Conservation (phyloP, 2,888 invertebrate genomes). For the Zelleria hepariella region DNA sequence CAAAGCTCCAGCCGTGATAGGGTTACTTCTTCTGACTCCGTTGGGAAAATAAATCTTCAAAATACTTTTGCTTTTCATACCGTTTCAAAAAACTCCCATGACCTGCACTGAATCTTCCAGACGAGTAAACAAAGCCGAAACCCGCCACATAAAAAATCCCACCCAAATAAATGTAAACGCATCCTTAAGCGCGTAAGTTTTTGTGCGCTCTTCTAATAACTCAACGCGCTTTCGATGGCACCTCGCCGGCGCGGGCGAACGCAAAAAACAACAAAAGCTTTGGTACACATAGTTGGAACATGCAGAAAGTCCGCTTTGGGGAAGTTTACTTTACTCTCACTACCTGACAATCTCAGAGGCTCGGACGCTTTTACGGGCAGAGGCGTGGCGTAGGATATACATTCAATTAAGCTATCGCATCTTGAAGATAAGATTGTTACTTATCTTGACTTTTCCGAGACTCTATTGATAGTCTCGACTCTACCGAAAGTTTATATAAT, state of each 20-base stretch:
- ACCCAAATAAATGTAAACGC: background rate
- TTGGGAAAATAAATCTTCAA: background rate
- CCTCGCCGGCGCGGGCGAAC: slow-evolving; percentile 51
- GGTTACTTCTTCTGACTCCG: background rate
- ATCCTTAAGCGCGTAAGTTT: slow-evolving; percentile 22
- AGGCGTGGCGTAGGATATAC: too few relatives aligned
- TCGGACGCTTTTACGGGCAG: too few relatives aligned
- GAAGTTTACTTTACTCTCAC: too few relatives aligned
- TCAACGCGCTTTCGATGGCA: slow-evolving; percentile 69
- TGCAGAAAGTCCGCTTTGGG: background rate
- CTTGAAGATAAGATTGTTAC: too few relatives aligned
- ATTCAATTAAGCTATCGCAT: too few relatives aligned
- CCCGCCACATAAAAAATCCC: background rate
- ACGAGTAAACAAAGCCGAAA: background rate
- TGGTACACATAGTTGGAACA: slow-evolving; percentile 22
- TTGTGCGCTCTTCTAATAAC: slow-evolving; percentile 59
- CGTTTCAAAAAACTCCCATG: background rate
- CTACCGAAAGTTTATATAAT: too few relatives aligned
- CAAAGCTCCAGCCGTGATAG: background rate
- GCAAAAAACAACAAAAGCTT: slow-evolving; percentile 72
- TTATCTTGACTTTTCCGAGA: too few relatives aligned
- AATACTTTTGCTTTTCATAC: background rate
- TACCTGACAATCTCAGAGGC: too few relatives aligned
- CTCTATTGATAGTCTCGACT: too few relatives aligned
- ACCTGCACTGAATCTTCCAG: background rate